Evolutionary conservation across 2,888 invertebrate species (phyloP), one percentile per base, ranked within the genome.

Genomic region (Thymelicus acteon): DNA sequence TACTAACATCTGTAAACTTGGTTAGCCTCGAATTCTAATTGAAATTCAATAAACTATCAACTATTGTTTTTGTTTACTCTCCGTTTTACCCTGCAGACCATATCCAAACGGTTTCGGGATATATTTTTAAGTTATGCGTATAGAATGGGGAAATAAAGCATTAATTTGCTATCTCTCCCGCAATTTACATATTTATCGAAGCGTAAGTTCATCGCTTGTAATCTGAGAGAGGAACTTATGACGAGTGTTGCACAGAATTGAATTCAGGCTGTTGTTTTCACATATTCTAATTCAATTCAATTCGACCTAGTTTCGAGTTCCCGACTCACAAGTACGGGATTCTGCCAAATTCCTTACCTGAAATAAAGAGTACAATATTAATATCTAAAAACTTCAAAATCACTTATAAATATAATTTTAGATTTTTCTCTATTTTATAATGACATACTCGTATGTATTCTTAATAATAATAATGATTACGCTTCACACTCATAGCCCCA

Each of bases 121-220:
- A 86, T 82, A 88, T 89, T 90, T 86, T 80, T 75, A 61, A 79
- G 88, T 88, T 89, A 90, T 89, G 86, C 87, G 82, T 83, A 88
- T 84, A 85, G 85, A 89, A 88, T 84, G 84, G 81, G 84, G 83
- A 87, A 87, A 89, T 89, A 89, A 87, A 85, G 85, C 86, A 87
- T 88, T 87, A 90, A 90, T 89, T 89, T 87, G 83, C 81, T 84
- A 83, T 87, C 85, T 85, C 85, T 84, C 82, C 79, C 81, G 80
- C 74, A 75, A 91, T 91, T 91, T 86, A 81, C 89, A 91, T 91
- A 91, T 87, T 90, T 86, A 89, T 90, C 83, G 85, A 81, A 78
- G 85, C 85, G 83, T 83, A 78, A 84, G 84, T 85, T 85, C 79
- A 84, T 85, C 85, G 85, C 84, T 87, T 84, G 82, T 83, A 83